phyloP scores from a whole-genome alignment of 2,888 invertebrate species.

The Oligia latruncula region DNA sequence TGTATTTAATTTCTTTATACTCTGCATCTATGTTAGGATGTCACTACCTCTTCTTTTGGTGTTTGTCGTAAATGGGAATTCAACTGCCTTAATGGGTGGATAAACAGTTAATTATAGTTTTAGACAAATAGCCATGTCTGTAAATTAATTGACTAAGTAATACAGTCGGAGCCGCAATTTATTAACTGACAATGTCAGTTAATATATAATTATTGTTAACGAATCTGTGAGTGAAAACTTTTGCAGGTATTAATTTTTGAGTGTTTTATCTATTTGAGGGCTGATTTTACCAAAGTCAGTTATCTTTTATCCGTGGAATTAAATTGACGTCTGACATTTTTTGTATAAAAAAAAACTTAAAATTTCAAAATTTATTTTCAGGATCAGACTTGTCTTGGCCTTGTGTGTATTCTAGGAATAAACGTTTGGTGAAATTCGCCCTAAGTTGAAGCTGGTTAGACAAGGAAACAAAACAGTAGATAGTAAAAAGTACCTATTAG shows the following conservation, averaged over 20 bases:
- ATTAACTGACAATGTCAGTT: background rate
- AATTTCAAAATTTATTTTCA: no score
- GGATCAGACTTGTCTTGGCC: no score
- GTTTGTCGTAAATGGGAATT: constrained; percentile 12
- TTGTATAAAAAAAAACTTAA: no score
- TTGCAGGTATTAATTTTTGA: background rate
- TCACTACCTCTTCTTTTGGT: background rate
- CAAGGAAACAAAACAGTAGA: no score
- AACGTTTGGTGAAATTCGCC: no score
- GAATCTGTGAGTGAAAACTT: background rate
- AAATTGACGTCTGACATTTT: no score
- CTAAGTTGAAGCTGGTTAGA: no score
- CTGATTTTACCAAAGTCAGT: no score
- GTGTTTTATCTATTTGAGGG: background rate
- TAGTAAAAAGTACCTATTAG: background rate
- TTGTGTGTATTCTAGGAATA: no score
- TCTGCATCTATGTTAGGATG: constrained; percentile 4
- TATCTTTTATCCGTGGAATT: no score
- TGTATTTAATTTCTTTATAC: constrained; percentile 39
- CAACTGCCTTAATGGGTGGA: background rate
- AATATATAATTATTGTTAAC: background rate
- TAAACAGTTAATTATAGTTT: constrained; percentile 20
- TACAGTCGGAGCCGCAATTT: background rate
- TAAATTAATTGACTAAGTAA: background rate
- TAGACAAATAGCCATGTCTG: background rate